A percentile compares a stretch with the other conserved stretches of the same genome.
Evolutionary conservation across 2,888 invertebrate genomes (phyloP).

Genomic region (Luperina nickerlii): DNA sequence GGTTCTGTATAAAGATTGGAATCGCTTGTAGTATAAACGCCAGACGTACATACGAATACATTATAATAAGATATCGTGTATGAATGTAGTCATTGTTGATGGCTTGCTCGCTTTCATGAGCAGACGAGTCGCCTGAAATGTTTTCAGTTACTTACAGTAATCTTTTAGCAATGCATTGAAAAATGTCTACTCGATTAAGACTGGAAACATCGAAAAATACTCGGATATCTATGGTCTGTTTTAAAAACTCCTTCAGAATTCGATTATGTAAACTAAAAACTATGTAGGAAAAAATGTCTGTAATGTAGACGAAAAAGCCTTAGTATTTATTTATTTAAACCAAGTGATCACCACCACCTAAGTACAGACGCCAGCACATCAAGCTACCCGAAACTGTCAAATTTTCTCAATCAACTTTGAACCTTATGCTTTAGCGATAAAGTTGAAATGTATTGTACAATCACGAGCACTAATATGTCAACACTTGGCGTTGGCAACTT

Average conservation of each 20-base stretch:
- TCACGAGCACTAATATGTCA: too few species aligned
- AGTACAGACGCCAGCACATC: too few species aligned
- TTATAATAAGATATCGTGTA: conserved; percentile 13
- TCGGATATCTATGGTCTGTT: not conserved
- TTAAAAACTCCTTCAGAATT: not conserved
- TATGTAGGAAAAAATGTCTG: not conserved
- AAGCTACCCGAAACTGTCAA: too few species aligned
- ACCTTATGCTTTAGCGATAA: too few species aligned
- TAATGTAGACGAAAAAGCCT: not conserved
- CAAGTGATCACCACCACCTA: not conserved
- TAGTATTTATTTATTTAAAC: not conserved
- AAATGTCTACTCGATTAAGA: not conserved
- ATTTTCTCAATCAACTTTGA: too few species aligned
- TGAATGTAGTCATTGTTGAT: conserved; percentile 21
- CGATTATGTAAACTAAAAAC: not conserved
- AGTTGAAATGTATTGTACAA: too few species aligned
- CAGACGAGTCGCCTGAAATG: conserved; percentile 36
- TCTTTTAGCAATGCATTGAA: conserved; percentile 1
- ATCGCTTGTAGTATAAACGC: not conserved
- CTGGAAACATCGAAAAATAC: not conserved
- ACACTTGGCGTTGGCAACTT: too few species aligned
- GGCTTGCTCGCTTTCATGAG: conserved; percentile 52
- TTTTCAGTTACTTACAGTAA: conserved; percentile 29
- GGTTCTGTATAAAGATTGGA: not conserved
- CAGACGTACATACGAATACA: not conserved